A percentile compares a stretch with the other conserved stretches of the same genome.
Evolutionary conservation across 2,113 vertebrate genomes (phyloP).

Genomic region (Xiphorhynchus elegans): DNA sequence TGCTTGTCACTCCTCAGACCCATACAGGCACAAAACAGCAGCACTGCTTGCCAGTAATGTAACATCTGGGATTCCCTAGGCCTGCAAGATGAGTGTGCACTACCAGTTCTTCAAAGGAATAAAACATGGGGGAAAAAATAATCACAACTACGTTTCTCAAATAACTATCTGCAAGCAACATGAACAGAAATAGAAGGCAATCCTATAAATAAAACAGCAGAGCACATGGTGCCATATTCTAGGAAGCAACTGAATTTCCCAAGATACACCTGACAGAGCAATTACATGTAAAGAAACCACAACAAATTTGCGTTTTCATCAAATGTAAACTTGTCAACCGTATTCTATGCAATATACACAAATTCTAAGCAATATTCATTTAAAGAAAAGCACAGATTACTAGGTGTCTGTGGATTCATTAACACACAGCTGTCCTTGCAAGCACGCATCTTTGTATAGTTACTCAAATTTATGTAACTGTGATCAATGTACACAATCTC

Average conservation of each 20-base stretch:
- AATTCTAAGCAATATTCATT: not conserved
- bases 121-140: not conserved
- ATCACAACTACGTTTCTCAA: not conserved
- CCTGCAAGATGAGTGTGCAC: not conserved
- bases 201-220: not conserved
- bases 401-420: not conserved
- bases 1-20: not conserved
- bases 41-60: not conserved
- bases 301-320: not conserved
- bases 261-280: not conserved
- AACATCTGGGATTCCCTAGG: not conserved
- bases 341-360: not conserved
- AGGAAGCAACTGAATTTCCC: not conserved
- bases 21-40: not conserved
- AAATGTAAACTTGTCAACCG: not conserved
- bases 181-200: not conserved
- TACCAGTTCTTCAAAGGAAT: not conserved
- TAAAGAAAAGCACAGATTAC: not conserved
- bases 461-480: not conserved
- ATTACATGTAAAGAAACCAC: not conserved
- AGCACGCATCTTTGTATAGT: not conserved
- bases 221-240: not conserved
- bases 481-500: not conserved
- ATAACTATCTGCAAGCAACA: not conserved
- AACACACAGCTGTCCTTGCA: not conserved